phyloP scores from a whole-genome alignment of 2,113 vertebrate genomes.

The Xyliphius kryptos region DNA sequence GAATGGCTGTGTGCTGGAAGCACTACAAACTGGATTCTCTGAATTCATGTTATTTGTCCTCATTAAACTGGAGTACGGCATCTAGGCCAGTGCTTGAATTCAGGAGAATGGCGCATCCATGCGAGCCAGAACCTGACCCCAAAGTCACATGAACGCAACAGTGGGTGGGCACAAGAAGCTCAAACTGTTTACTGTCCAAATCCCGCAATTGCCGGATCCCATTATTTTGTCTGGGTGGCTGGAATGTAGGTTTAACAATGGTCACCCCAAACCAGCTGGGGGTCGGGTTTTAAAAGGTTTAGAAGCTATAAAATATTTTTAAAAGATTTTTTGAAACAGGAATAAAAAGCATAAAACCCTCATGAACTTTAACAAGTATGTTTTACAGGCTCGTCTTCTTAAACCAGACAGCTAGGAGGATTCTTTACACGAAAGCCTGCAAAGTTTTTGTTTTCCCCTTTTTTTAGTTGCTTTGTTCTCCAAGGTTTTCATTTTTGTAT shows the following conservation, averaged over 20 bases:
- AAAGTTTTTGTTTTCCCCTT: no score
- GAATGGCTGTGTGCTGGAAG: no score
- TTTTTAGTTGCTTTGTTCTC: no score
- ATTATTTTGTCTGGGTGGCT: slow-evolving; percentile 18
- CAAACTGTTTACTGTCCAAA: slow-evolving; percentile 16
- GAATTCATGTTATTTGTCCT: neutral
- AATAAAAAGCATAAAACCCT: neutral
- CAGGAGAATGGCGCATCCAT: neutral
- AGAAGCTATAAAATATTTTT: neutral
- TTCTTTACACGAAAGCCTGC: no score
- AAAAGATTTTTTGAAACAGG: neutral
- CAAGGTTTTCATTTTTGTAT: no score
- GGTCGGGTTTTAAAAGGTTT: neutral
- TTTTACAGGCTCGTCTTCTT: no score
- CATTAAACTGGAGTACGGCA: neutral
- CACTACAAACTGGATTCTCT: neutral
- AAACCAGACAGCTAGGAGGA: no score
- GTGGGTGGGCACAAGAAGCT: no score
- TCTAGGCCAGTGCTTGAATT: neutral
- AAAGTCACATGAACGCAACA: neutral
- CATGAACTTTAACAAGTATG: no score
- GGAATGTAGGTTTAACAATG: slow-evolving; percentile 28
- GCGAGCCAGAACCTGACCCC: neutral
- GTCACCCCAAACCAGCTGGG: neutral
- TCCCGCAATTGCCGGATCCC: slow-evolving; percentile 7